Conservation (phyloP, 1,140 invertebrate species). For the Camponotus pennsylvanicus region DNA sequence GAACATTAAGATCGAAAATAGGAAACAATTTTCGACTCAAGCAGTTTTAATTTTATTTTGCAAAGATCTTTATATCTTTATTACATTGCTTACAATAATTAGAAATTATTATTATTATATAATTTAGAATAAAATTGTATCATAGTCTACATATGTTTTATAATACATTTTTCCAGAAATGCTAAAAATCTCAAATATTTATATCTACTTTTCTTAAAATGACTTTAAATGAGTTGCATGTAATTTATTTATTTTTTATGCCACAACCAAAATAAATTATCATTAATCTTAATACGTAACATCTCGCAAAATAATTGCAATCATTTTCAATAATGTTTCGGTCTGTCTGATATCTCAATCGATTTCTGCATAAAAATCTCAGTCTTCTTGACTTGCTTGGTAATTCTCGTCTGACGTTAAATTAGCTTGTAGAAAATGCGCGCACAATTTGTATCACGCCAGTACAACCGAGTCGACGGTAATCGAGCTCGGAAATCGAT, state of each 20-base stretch:
- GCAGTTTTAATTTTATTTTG: not conserved
- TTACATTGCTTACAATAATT: not conserved
- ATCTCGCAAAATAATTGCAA: slow-evolving; percentile 20
- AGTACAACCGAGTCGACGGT: slow-evolving; percentile 49
- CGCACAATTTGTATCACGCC: slow-evolving; percentile 54
- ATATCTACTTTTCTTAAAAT: not conserved
- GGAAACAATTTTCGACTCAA: too few relatives aligned
- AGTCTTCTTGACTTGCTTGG: slow-evolving; percentile 6
- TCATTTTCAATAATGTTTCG: not conserved
- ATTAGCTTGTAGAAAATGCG: slow-evolving; percentile 55
- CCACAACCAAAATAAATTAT: not conserved
- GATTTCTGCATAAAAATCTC: slow-evolving; percentile 42
- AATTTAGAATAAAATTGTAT: too few relatives aligned
- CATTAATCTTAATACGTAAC: not conserved
- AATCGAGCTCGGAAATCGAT: slow-evolving; percentile 61
- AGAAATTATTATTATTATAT: not conserved
- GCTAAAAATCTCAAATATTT: not conserved
- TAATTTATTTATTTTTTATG: not conserved
- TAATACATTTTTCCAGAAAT: not conserved
- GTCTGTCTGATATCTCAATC: slow-evolving; percentile 29
- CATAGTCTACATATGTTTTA: not conserved
- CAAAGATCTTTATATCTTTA: not conserved
- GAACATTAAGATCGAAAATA: too few relatives aligned
- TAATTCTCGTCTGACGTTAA: slow-evolving; percentile 50
- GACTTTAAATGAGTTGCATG: not conserved